Evolutionary conservation across 2,888 invertebrate species (phyloP).

Genomic region (Hyppa rectilinea): DNA sequence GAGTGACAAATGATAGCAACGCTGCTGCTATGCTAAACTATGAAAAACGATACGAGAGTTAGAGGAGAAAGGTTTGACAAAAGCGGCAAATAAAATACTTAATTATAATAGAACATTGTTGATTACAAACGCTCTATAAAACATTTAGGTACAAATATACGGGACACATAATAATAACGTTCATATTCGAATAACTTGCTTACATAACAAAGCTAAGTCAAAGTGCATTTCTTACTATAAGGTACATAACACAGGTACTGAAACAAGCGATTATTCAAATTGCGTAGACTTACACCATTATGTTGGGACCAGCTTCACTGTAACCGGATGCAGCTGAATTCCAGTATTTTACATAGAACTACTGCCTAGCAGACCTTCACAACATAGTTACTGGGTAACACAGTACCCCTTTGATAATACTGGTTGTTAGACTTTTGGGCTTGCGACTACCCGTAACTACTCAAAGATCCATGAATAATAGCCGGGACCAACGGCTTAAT

Average conservation of each 20-base stretch:
- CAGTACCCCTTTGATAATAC: background rate
- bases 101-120: background rate
- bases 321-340: background rate
- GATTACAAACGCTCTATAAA: no score
- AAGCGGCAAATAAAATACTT: background rate
- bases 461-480: background rate
- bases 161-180: background rate
- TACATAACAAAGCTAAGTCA: background rate
- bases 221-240: background rate
- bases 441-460: background rate
- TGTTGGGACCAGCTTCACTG: background rate
- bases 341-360: background rate
- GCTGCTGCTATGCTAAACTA: background rate
- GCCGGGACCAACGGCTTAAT: background rate
- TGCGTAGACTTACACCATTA: background rate
- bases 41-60: background rate
- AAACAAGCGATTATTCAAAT: background rate
- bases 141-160: background rate
- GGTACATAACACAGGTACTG: background rate
- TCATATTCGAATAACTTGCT: background rate
- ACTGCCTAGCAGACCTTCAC: background rate
- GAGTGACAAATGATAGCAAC: background rate
- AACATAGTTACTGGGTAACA: background rate
- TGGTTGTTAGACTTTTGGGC: background rate
- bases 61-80: background rate